Conservation (phyloP, 2,888 invertebrate genomes). For the Empis stercorea region DNA sequence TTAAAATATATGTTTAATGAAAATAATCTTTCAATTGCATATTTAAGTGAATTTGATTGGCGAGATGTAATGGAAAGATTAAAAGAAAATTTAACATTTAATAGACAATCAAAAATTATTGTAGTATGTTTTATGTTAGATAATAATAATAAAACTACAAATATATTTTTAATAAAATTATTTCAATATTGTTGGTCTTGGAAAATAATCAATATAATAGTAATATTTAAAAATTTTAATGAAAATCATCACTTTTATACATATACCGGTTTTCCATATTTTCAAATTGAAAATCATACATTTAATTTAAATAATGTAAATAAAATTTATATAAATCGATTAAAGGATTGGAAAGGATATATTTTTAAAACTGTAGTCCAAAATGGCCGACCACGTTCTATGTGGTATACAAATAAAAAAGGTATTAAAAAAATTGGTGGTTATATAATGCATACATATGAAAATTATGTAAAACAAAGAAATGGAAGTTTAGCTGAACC, state of each 20-base stretch:
- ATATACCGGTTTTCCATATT: not conserved
- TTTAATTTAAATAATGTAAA: not conserved
- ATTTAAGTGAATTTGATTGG: not conserved
- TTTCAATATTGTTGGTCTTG: not conserved
- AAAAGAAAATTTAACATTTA: not conserved
- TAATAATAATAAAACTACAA: not conserved
- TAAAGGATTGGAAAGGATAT: not conserved
- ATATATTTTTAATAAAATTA: not conserved
- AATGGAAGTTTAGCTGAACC: not conserved
- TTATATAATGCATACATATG: not conserved
- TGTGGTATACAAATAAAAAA: not conserved
- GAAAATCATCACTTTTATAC: not conserved
- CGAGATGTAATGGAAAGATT: not conserved
- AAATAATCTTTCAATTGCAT: not conserved
- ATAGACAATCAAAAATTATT: not conserved
- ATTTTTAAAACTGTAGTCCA: not conserved
- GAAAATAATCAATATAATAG: not conserved
- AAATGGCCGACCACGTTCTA: not conserved
- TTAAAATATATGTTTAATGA: not conserved
- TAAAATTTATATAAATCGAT: not conserved
- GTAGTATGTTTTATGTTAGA: not conserved
- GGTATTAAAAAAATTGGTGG: not conserved
- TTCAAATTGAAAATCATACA: not conserved
- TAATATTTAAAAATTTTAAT: not conserved
- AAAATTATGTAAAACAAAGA: not conserved